Conservation (phyloP, 2,113 vertebrate genomes). For the Hirundichthys speculiger region DNA sequence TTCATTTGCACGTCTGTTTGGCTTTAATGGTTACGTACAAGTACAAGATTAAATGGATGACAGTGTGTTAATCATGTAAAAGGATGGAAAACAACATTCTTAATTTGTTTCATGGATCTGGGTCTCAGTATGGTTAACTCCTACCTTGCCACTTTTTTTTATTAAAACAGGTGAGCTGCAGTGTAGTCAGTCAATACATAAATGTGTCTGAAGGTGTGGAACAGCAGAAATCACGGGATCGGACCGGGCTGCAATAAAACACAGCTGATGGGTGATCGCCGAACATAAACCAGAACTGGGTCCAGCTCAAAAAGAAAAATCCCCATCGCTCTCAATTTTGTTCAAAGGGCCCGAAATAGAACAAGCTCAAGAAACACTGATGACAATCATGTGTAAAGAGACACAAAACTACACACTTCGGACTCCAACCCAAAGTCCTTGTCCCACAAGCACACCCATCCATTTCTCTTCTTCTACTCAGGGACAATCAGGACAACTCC, state of each 20-base stretch:
- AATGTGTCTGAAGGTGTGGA: slow-evolving; percentile 6
- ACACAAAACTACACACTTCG: background rate
- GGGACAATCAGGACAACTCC: slow-evolving; percentile 15
- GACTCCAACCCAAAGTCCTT: background rate
- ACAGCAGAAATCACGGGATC: slow-evolving; percentile 31
- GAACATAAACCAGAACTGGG: slow-evolving; percentile 33
- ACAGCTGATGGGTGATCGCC: slow-evolving; percentile 26
- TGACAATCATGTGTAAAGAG: background rate
- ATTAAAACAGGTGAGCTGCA: slow-evolving; percentile 13
- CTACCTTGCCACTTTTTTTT: background rate
- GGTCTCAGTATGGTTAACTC: background rate
- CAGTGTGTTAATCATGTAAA: background rate
- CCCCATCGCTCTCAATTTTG: too few relatives aligned
- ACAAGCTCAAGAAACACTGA: background rate
- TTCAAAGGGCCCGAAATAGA: background rate
- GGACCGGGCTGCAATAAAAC: slow-evolving; percentile 27
- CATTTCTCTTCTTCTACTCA: slow-evolving; percentile 2
- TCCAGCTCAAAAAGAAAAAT: too few relatives aligned
- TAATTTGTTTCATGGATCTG: background rate
- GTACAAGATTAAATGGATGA: too few relatives aligned
- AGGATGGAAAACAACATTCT: background rate
- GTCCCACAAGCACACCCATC: background rate
- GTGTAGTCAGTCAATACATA: background rate
- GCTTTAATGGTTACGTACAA: too few relatives aligned
- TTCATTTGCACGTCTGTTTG: too few relatives aligned